phyloP scores from a whole-genome alignment of 2,888 invertebrate species.

The Melieria crassipennis region DNA sequence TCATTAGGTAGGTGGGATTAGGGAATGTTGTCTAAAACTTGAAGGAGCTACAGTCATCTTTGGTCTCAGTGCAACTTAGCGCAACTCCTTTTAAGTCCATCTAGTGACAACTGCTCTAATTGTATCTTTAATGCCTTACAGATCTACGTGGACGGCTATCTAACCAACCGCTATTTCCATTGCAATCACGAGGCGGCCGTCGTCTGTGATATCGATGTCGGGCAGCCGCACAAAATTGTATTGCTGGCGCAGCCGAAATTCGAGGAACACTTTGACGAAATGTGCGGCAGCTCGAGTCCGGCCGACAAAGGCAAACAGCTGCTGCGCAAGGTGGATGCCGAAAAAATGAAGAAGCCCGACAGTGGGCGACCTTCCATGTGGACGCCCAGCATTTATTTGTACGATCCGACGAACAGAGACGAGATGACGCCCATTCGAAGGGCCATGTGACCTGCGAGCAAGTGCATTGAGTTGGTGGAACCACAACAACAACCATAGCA shows the following conservation, averaged over 20 bases:
- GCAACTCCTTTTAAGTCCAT: background rate
- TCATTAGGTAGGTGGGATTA: no score
- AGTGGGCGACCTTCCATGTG: conserved; percentile 41
- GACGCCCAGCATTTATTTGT: conserved; percentile 55
- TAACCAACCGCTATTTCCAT: conserved; percentile 59
- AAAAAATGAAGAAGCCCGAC: conserved; percentile 18
- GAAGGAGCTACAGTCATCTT: background rate
- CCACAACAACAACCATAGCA: no score
- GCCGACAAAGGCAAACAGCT: conserved; percentile 35
- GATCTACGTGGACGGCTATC: conserved; percentile 61
- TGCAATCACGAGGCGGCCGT: conserved; percentile 57
- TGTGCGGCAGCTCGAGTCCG: conserved; percentile 18
- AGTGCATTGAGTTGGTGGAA: no score
- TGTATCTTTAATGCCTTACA: conserved; percentile 32
- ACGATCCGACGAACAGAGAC: conserved; percentile 46
- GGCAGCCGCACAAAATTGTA: conserved; percentile 54
- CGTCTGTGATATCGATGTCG: conserved; percentile 56
- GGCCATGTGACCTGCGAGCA: no score
- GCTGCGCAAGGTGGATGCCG: conserved; percentile 45
- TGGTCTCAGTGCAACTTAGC: background rate
- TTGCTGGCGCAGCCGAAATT: conserved; percentile 53
- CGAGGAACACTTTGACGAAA: conserved; percentile 31
- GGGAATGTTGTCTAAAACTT: no score
- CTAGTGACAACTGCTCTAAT: background rate
- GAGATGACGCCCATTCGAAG: no score